Evolutionary conservation across 2,888 invertebrate species (phyloP).

Genomic region (Cosmorhoe ocellata): DNA sequence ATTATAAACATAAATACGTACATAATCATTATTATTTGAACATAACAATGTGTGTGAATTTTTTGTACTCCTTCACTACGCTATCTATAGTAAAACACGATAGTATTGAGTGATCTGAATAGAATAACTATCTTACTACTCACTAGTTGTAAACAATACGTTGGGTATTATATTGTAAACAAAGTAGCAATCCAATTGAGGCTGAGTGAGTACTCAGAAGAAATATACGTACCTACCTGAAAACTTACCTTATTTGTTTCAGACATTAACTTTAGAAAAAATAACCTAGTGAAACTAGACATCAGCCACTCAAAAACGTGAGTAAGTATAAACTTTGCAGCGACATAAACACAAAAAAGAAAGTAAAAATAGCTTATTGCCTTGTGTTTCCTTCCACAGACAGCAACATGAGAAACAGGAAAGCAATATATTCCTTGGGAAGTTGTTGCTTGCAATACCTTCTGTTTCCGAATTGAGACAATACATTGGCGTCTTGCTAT

Average conservation of each 20-base stretch:
- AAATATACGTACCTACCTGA: no score
- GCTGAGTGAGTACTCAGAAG: no score
- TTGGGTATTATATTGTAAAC: no score
- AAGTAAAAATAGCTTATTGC: slow-evolving; percentile 12
- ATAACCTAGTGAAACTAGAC: slow-evolving; percentile 51
- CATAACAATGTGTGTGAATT: no score
- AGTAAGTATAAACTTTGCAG: slow-evolving; percentile 63
- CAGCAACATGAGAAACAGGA: slow-evolving; percentile 35
- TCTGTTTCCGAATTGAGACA: slow-evolving; percentile 57
- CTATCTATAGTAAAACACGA: no score
- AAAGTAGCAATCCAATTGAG: no score
- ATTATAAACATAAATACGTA: no score
- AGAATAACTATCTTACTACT: no score
- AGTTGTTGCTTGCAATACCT: slow-evolving; percentile 45
- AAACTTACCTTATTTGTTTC: slow-evolving; percentile 30
- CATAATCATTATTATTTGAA: no score
- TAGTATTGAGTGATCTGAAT: no score
- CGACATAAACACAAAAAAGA: not conserved
- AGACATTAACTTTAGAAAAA: slow-evolving; percentile 50
- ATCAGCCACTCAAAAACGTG: slow-evolving; percentile 68
- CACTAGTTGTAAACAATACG: no score
- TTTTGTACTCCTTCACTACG: no score
- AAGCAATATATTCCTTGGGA: slow-evolving; percentile 36
- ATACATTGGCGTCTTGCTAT: slow-evolving; percentile 60
- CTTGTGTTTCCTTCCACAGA: slow-evolving; percentile 25